Conservation (phyloP, 2,797 vertebrate genomes). For the Tragopan temminckii region DNA sequence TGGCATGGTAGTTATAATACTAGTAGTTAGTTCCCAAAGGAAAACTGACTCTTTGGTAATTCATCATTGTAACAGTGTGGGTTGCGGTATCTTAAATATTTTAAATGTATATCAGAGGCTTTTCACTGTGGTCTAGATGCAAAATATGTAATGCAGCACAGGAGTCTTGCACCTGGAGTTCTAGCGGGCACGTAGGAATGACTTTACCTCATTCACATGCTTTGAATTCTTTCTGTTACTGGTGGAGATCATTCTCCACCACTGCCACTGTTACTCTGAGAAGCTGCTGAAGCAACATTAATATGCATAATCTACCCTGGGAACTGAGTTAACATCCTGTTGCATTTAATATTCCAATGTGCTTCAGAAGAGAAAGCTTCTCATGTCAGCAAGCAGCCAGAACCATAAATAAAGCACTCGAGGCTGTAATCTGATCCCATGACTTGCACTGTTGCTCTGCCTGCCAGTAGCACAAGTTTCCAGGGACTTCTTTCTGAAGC, state of each 20-base stretch:
- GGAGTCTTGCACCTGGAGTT: not conserved
- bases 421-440: constrained; percentile 13
- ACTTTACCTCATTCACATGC: not conserved
- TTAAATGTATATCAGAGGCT: not conserved
- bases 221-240: not conserved
- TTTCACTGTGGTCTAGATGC: not conserved
- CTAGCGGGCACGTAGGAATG: not conserved
- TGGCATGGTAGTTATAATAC: not conserved
- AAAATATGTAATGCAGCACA: not conserved
- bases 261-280: not conserved
- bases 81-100: not conserved
- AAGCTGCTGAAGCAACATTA: not conserved
- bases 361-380: not conserved
- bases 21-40: not conserved
- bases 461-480: constrained; percentile 1
- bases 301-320: not conserved
- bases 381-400: not conserved
- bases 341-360: not conserved
- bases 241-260: not conserved
- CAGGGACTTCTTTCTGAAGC: not conserved
- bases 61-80: not conserved
- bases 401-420: not conserved
- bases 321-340: not conserved
- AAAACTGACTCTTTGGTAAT: not conserved
- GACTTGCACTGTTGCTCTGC: not conserved